Percentiles rank a stretch among this genome's conserved stretches.
Evolutionary conservation across 2,888 invertebrate genomes (phyloP).

Genomic region (Pegoplata infirma): DNA sequence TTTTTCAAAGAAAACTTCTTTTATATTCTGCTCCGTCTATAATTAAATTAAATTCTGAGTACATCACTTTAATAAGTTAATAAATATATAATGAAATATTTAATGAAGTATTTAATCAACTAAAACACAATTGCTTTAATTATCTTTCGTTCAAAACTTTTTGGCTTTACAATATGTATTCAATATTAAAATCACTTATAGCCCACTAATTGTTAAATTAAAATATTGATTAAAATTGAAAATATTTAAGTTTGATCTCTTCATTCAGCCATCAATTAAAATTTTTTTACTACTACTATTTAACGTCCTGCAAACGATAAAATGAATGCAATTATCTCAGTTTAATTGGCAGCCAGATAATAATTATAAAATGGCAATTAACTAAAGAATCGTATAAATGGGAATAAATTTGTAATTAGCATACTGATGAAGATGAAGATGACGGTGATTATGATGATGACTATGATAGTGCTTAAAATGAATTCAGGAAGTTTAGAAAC

Average conservation of each 20-base stretch:
- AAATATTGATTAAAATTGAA: background rate
- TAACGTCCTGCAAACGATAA: background rate
- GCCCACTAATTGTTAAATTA: no score
- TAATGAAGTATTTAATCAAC: no score
- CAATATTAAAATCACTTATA: no score
- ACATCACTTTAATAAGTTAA: no score
- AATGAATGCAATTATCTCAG: slow-evolving; percentile 13
- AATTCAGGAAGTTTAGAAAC: background rate
- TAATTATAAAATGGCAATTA: slow-evolving; percentile 42
- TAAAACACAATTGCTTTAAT: no score
- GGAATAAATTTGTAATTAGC: slow-evolving; percentile 36
- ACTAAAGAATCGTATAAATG: slow-evolving; percentile 8
- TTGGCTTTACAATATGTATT: no score
- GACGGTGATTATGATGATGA: background rate
- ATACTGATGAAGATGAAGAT: background rate
- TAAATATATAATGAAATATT: no score
- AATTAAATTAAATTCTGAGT: no score
- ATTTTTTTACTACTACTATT: background rate
- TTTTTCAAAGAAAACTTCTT: no score
- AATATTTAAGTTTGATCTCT: background rate
- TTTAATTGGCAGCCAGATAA: slow-evolving; percentile 34
- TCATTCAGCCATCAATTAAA: background rate
- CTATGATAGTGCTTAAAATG: background rate
- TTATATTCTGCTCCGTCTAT: no score
- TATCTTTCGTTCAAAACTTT: no score